phyloP scores from a whole-genome alignment of 2,113 vertebrate genomes.

The Trematocara stigmaticum region DNA sequence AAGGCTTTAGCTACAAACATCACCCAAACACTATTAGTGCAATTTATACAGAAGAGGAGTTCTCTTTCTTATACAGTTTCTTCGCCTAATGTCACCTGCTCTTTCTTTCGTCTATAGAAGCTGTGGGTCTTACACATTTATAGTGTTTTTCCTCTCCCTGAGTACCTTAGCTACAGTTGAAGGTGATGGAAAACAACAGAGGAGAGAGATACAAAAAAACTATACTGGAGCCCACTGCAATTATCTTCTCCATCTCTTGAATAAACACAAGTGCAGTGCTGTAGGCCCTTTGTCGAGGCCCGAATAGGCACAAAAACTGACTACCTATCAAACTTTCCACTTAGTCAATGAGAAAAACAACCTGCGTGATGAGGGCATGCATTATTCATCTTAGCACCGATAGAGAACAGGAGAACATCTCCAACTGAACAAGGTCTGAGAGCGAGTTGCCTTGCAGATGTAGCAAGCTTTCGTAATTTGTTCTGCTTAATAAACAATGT shows the following conservation, averaged over 20 bases:
- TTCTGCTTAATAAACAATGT: conserved; percentile 62
- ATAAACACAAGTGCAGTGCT: conserved; percentile 28
- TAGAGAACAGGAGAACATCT: conserved; percentile 19
- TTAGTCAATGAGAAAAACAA: conserved; percentile 62
- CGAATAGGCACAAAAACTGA: conserved; percentile 35
- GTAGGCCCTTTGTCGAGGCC: conserved; percentile 14
- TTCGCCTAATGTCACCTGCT: conserved; percentile 8
- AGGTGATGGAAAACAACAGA: conserved; percentile 21
- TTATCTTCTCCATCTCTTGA: conserved; percentile 45
- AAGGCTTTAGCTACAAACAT: not conserved
- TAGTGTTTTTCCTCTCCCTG: not conserved
- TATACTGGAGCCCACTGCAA: conserved; percentile 37
- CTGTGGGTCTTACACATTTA: not conserved
- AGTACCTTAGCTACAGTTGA: conserved; percentile 12
- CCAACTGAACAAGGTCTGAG: conserved; percentile 7
- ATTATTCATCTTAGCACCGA: conserved; percentile 54
- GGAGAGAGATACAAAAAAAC: conserved; percentile 1
- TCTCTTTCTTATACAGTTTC: conserved; percentile 17
- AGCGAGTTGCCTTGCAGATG: conserved; percentile 28
- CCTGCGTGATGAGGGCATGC: conserved; percentile 33
- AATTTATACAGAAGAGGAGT: not conserved
- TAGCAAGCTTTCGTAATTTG: conserved; percentile 56
- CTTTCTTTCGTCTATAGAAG: not conserved
- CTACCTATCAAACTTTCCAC: conserved; percentile 56
- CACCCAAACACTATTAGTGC: conserved; percentile 11